Base-by-base conservation (phyloP, 2,797 vertebrate genomes). In the Peromyscus nudipes region DNA sequence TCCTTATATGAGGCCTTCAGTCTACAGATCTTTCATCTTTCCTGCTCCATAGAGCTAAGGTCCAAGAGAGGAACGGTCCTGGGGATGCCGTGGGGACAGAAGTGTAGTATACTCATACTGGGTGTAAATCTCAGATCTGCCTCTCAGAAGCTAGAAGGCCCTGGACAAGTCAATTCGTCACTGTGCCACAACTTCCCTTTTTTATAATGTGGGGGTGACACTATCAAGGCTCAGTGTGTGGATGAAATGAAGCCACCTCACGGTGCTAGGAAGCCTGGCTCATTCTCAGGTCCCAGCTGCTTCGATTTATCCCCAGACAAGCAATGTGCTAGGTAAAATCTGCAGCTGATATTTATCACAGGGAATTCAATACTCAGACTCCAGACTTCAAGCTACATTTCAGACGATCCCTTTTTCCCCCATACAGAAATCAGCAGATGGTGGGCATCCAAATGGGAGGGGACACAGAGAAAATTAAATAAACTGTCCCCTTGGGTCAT, bases 381-480 rank as follows among this genome's bases (percentile, higher is more conserved):
- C 46, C 62, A 60, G 93, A 79, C 67, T 60, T 92, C 40, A 67
- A 94, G 34, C 87, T 49, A 57, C 55, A 80, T 88, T 89, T 95
- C 21, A 84, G 64, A 67, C 12, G 9, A 83, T 79, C 11, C 1
- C 5, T 34, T 43, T 87, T 71, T 67, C 46, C 73, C 43, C 67
- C 67, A 57, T 43, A 9, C 6, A 79, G 80, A 75, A 88, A 83
- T 73, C 84, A 88, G 71, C 88, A 92, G 96, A 71, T 96, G 71
- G 85, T 85, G 65, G 55, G 55, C 14, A 25, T 89, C 60, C 49
- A 62, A 8, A 8, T 14, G 19, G 55, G 62, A 83, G 40, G 49
- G 37, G 62, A 69, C 84, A 37, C 4, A 5, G 79, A 91, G 69
- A 95, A 93, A 95, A 94, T 88, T 67, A 92, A 92, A 93, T 93